Conservation (phyloP, 2,797 vertebrate genomes). For the Chromis chromis region DNA sequence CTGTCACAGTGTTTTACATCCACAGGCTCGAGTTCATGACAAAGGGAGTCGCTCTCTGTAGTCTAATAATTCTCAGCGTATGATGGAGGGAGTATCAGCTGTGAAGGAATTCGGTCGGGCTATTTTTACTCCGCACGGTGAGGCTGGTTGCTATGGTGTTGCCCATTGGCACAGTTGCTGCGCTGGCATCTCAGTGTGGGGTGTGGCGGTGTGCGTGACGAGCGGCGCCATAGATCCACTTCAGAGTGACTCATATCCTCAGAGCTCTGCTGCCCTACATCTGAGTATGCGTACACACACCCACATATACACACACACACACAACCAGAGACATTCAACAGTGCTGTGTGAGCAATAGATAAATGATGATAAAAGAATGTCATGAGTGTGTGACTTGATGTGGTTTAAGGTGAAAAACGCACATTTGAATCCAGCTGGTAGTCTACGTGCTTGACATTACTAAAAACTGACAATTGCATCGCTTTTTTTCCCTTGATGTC, state of each 20-base stretch:
- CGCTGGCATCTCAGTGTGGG: conserved; percentile 64
- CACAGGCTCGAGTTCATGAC: conserved; percentile 1
- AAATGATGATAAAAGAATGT: conserved; percentile 26
- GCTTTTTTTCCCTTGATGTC: conserved; percentile 10
- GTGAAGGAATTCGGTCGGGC: conserved; percentile 71
- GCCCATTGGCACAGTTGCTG: conserved; percentile 76
- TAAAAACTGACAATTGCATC: not conserved
- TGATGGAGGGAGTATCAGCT: conserved; percentile 66
- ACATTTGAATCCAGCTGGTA: conserved; percentile 13
- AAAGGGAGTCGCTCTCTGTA: conserved; percentile 8
- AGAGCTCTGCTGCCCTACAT: conserved; percentile 84
- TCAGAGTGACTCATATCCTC: conserved; percentile 84
- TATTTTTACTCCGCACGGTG: conserved; percentile 76
- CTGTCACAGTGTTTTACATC: conserved; percentile 13
- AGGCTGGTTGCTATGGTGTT: conserved; percentile 81
- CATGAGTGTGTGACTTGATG: conserved; percentile 8
- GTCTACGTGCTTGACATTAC: not conserved
- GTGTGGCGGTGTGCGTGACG: conserved; percentile 67
- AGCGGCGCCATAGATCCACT: conserved; percentile 72
- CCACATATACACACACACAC: conserved; percentile 48
- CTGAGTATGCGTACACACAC: conserved; percentile 57
- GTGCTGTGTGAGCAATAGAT: conserved; percentile 44
- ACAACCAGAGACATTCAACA: conserved; percentile 40
- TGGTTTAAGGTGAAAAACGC: not conserved
- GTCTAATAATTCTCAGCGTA: conserved; percentile 27